phyloP scores from a whole-genome alignment of 2,797 vertebrate species.

The Hylomyscus alleni region DNA sequence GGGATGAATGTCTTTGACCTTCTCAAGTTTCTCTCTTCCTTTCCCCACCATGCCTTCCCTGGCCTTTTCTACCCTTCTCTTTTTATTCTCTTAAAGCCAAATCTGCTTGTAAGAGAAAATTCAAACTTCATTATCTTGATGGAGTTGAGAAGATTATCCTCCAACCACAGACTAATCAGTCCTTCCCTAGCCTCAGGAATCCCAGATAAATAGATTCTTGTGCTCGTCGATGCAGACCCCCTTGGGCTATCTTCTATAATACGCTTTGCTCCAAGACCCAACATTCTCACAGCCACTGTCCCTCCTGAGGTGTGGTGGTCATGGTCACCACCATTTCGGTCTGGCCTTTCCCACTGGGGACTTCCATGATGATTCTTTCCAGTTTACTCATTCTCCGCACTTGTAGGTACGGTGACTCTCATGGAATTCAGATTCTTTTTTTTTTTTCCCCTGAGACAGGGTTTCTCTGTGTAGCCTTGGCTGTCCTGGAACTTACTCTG shows the following conservation, averaged over 20 bases:
- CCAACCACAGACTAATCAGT: not conserved
- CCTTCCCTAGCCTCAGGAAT: not conserved
- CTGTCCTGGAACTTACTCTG: not conserved
- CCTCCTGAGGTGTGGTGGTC: not conserved
- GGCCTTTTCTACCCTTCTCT: not conserved
- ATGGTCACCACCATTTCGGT: not conserved
- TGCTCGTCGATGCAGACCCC: too few relatives aligned
- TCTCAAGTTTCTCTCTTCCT: not conserved
- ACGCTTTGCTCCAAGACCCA: not conserved
- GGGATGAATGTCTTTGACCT: not conserved
- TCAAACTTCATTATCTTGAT: not conserved
- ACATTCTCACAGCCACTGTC: not conserved
- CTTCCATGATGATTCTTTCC: not conserved
- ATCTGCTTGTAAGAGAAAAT: conserved; percentile 30
- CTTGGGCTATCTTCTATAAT: not conserved
- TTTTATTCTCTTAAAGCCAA: not conserved
- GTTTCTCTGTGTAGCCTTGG: not conserved
- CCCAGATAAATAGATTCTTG: not conserved
- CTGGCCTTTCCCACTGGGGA: not conserved
- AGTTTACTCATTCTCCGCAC: not conserved
- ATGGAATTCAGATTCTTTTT: not conserved
- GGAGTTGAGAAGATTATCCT: not conserved
- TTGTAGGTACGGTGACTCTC: not conserved
- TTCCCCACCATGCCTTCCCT: not conserved
- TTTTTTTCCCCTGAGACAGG: not conserved